Conservation (phyloP, 2,797 vertebrate genomes). For the Margarornis squamiger region DNA sequence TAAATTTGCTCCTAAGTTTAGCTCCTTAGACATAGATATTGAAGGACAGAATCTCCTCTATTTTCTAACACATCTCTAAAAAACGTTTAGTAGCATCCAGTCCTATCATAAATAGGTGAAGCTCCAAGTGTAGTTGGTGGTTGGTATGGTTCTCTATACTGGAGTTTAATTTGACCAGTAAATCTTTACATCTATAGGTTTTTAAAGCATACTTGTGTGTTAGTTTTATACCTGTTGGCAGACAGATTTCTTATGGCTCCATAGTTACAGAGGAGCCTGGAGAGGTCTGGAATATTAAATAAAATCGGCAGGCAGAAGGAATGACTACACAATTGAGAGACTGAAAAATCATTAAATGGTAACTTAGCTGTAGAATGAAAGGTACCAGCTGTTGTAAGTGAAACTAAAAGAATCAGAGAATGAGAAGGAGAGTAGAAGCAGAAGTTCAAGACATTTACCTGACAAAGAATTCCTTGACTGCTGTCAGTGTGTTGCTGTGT, state of each 20-base stretch:
- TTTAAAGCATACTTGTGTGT: not conserved
- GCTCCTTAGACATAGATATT: accelerated
- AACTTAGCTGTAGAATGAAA: slow-evolving; percentile 18
- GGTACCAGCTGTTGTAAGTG: not conserved
- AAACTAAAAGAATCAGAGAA: not conserved
- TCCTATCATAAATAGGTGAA: not conserved
- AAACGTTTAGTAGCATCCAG: not conserved
- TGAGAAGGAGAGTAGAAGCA: not conserved
- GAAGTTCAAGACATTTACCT: not conserved
- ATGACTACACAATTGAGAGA: not conserved
- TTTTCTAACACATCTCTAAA: not conserved
- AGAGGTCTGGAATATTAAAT: not conserved
- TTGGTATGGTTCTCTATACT: not conserved
- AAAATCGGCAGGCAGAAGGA: not conserved
- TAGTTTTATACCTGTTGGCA: slow-evolving; percentile 26
- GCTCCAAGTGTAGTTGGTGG: not conserved
- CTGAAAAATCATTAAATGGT: slow-evolving; percentile 9
- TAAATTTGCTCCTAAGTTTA: not conserved
- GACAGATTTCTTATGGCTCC: not conserved
- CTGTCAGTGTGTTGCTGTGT: not conserved
- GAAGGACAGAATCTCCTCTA: not conserved
- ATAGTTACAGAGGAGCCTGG: not conserved
- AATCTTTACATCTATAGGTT: not conserved
- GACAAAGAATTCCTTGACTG: not conserved
- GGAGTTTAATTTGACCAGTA: not conserved